These are phyloP conservation scores for Rhizomys pruinosus DNA, from an alignment of 2,113 vertebrate genomes.

Conservation along the genomic window DNA sequence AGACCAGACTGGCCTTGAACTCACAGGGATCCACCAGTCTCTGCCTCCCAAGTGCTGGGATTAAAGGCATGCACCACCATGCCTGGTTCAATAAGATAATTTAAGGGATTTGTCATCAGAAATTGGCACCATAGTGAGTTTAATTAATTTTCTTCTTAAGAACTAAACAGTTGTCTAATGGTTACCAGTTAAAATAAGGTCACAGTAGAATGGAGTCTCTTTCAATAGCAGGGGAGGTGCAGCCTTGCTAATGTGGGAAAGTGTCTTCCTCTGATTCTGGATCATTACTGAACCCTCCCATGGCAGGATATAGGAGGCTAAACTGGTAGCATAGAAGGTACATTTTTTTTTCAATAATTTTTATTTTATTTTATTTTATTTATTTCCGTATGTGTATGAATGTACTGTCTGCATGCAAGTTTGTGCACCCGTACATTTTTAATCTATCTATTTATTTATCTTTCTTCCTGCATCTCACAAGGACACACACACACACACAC, in stretches of 20 bases:
- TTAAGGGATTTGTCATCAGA: neutral
- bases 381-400: no score
- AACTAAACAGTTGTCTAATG: neutral
- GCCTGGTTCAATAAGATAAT: no score
- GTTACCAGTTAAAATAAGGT: slow-evolving; percentile 25
- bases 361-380: no score
- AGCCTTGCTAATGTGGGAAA: neutral
- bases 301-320: slow-evolving; percentile 7
- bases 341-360: neutral
- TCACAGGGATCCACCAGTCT: no score
- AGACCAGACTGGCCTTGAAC: no score
- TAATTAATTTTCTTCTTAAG: slow-evolving; percentile 40
- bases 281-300: neutral
- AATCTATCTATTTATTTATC: neutral
- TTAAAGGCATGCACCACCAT: no score
- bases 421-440: no score
- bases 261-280: neutral
- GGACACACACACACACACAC: neutral
- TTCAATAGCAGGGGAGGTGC: neutral
- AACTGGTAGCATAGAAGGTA: neutral
- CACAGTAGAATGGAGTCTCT: neutral
- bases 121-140: slow-evolving; percentile 16
- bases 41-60: no score
- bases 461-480: slow-evolving; percentile 22
- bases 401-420: no score